A percentile compares a stretch with the other conserved stretches of the same genome.
Conservation (phyloP, 2,888 invertebrate species). For the Gisinianus flammeolus region DNA sequence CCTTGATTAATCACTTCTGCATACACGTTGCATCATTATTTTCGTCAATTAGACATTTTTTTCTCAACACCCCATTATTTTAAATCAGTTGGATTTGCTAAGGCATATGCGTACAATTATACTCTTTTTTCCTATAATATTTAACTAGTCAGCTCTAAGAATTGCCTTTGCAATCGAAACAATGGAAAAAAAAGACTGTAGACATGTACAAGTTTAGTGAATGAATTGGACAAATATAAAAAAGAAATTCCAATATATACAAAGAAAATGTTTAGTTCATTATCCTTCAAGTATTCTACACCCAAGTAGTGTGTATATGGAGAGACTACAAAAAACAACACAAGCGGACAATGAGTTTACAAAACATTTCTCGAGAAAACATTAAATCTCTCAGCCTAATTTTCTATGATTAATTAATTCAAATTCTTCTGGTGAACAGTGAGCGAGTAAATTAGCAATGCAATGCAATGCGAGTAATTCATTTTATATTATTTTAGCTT, state of each 20-base stretch:
- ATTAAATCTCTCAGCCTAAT: slow-evolving; percentile 38
- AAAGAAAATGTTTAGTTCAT: slow-evolving; percentile 33
- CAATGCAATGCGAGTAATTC: background rate
- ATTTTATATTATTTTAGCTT: slow-evolving; percentile 1
- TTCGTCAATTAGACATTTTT: slow-evolving; percentile 24
- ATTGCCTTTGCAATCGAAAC: too few species aligned
- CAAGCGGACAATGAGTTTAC: slow-evolving; percentile 24
- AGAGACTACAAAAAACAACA: slow-evolving; percentile 25
- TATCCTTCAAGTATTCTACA: slow-evolving; percentile 23
- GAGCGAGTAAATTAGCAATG: background rate
- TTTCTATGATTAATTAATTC: slow-evolving; percentile 40
- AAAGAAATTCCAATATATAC: slow-evolving; percentile 3
- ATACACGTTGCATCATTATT: slow-evolving; percentile 31
- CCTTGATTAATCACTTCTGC: slow-evolving; percentile 25
- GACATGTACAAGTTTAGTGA: background rate
- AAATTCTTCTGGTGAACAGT: slow-evolving; percentile 24
- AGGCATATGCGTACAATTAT: too few species aligned
- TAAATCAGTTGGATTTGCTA: too few species aligned
- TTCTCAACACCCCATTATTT: too few species aligned
- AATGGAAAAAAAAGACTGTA: too few species aligned
- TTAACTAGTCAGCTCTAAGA: too few species aligned
- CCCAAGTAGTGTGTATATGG: slow-evolving; percentile 6
- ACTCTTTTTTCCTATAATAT: too few species aligned
- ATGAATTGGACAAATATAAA: background rate
- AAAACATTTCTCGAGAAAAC: slow-evolving; percentile 31